Evolutionary conservation across 2,797 vertebrate genomes (phyloP).

Genomic region (Cirrhinus mrigala): DNA sequence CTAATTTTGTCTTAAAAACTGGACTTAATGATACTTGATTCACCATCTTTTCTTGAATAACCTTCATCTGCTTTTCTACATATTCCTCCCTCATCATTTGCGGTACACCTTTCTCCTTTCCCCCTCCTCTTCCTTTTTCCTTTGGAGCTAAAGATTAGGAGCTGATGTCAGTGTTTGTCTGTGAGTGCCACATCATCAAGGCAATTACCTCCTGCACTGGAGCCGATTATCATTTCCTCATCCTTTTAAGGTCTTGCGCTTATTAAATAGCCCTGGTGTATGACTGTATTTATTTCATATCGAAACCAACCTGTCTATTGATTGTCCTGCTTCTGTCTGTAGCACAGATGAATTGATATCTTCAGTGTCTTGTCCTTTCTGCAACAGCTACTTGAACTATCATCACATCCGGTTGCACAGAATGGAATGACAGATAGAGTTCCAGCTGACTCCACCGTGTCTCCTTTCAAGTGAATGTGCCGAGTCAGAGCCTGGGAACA

Average conservation of each 20-base stretch:
- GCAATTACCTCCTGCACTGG: slow-evolving; percentile 45
- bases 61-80: not conserved
- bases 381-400: not conserved
- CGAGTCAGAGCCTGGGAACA: slow-evolving; percentile 11
- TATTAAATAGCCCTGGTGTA: not conserved
- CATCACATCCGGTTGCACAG: not conserved
- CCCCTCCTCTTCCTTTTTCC: slow-evolving; percentile 2
- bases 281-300: not conserved
- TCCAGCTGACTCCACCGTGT: slow-evolving; percentile 20
- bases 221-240: slow-evolving; percentile 38
- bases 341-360: not conserved
- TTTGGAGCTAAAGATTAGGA: slow-evolving; percentile 39
- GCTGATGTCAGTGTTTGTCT: slow-evolving; percentile 44
- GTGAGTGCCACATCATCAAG: slow-evolving; percentile 33
- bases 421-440: slow-evolving; percentile 11
- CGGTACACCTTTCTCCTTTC: not conserved
- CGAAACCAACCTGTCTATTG: slow-evolving; percentile 5
- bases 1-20: too few species aligned
- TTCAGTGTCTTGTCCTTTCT: slow-evolving; percentile 3
- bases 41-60: slow-evolving; percentile 19
- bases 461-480: not conserved
- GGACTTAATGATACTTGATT: slow-evolving; percentile 5
- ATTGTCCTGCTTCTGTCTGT: slow-evolving; percentile 1
- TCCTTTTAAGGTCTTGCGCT: slow-evolving; percentile 8
- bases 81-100: not conserved